phyloP scores from a whole-genome alignment of 2,113 vertebrate genomes.

The Dendropsophus ebraccatus region DNA sequence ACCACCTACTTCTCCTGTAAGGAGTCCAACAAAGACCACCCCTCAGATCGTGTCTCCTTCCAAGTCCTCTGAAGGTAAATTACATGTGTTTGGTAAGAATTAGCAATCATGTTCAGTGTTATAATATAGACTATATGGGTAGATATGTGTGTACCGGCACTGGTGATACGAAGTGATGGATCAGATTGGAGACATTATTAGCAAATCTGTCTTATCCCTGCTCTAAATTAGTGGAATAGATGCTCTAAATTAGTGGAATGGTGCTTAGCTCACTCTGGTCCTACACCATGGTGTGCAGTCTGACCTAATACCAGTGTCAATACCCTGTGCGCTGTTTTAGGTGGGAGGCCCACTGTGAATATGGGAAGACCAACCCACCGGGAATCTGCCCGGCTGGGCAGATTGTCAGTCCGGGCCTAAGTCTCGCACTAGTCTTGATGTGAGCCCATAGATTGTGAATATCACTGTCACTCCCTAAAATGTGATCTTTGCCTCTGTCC shows the following conservation, averaged over 20 bases:
- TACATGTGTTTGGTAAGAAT: not conserved
- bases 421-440: no score
- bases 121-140: not conserved
- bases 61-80: conserved; percentile 72
- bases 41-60: conserved; percentile 55
- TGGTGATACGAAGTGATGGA: no score
- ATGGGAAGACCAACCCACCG: no score
- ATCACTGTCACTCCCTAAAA: not conserved
- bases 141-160: not conserved
- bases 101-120: not conserved
- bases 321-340: no score
- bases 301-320: no score
- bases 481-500: conserved; percentile 7
- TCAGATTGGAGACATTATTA: not conserved
- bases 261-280: no score
- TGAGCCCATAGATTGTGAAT: not conserved
- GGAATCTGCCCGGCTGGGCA: no score
- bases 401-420: no score
- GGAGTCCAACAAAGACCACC: conserved; percentile 57
- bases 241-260: not conserved
- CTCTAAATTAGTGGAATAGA: not conserved
- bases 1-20: conserved; percentile 49
- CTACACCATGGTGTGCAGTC: not conserved
- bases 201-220: not conserved
- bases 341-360: no score